phyloP scores from a whole-genome alignment of 2,797 vertebrate species.

The Arrhamphus sclerolepis region DNA sequence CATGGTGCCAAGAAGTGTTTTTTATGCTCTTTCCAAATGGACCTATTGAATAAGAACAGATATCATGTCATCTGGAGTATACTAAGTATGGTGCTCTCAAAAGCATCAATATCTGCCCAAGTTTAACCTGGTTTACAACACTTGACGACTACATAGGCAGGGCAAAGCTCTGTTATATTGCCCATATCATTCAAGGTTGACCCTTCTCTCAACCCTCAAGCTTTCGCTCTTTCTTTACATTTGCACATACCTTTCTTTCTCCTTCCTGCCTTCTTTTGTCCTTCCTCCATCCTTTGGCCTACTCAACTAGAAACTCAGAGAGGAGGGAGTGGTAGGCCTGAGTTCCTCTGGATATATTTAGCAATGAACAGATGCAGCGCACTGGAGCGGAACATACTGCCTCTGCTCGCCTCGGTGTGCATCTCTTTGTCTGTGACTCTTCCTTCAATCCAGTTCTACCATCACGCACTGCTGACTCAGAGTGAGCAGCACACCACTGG shows the following conservation, averaged over 20 bases:
- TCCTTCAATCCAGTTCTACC: constrained; percentile 61
- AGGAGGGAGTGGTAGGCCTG: constrained; percentile 55
- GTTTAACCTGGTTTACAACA: constrained; percentile 51
- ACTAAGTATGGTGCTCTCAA: constrained; percentile 40
- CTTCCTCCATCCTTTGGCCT: constrained; percentile 52
- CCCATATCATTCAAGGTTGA: constrained; percentile 9
- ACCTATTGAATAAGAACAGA: constrained; percentile 36
- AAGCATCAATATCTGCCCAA: constrained; percentile 38
- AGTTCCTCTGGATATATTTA: constrained; percentile 78
- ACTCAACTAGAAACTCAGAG: constrained; percentile 55
- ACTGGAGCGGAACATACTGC: constrained; percentile 70
- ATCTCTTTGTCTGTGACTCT: constrained; percentile 60
- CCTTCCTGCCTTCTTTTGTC: constrained; percentile 18
- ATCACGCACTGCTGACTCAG: constrained; percentile 68
- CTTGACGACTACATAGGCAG: constrained; percentile 6
- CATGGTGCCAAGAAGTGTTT: constrained; percentile 20
- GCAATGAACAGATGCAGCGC: constrained; percentile 75
- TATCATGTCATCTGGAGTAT: constrained; percentile 44
- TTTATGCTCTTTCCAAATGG: constrained; percentile 26
- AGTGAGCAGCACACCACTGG: constrained; percentile 66
- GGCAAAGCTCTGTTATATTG: constrained; percentile 26
- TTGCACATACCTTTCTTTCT: constrained; percentile 21
- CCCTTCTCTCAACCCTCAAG: constrained; percentile 7
- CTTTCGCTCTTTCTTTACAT: constrained; percentile 21
- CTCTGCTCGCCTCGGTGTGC: constrained; percentile 56